A percentile compares a stretch with the other conserved stretches of the same genome.
Conservation (phyloP, 2,888 invertebrate genomes). For the Sphaeridia pumilis region DNA sequence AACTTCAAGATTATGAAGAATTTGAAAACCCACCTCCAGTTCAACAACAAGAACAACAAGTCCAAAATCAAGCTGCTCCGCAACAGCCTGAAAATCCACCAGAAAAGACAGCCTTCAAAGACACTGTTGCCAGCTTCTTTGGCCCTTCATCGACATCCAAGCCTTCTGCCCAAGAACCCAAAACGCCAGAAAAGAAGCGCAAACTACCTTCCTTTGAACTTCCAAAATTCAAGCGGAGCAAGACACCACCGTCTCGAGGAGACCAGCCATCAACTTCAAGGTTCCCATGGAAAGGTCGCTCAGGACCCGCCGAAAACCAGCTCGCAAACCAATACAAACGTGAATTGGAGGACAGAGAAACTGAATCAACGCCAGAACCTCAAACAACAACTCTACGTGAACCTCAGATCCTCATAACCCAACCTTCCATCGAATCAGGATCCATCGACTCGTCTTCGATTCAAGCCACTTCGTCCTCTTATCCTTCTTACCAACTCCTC, state of each 20-base stretch:
- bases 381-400: slow-evolving; percentile 6
- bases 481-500: not conserved
- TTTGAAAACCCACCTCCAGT: not conserved
- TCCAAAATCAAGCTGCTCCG: slow-evolving; percentile 6
- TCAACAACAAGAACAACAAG: slow-evolving; percentile 6
- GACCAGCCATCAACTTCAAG: not conserved
- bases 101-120: not conserved
- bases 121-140: not conserved
- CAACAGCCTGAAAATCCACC: not conserved
- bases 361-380: slow-evolving; percentile 10
- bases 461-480: not conserved
- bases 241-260: slow-evolving; percentile 43
- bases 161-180: not conserved
- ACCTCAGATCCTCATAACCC: slow-evolving; percentile 25
- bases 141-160: not conserved
- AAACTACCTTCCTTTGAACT: slow-evolving; percentile 23
- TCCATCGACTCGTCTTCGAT: slow-evolving; percentile 3
- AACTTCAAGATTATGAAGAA: slow-evolving; percentile 2
- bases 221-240: slow-evolving; percentile 37
- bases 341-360: slow-evolving; percentile 14
- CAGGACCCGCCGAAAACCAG: slow-evolving; percentile 14
- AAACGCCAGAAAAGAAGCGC: slow-evolving; percentile 16
- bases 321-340: slow-evolving; percentile 19
- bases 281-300: not conserved
- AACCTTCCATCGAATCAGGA: slow-evolving; percentile 16